Evolutionary conservation across 2,888 invertebrate genomes (phyloP), one percentile per base, ranked within the genome.

Genomic region (Sarcophaga caerulescens): DNA sequence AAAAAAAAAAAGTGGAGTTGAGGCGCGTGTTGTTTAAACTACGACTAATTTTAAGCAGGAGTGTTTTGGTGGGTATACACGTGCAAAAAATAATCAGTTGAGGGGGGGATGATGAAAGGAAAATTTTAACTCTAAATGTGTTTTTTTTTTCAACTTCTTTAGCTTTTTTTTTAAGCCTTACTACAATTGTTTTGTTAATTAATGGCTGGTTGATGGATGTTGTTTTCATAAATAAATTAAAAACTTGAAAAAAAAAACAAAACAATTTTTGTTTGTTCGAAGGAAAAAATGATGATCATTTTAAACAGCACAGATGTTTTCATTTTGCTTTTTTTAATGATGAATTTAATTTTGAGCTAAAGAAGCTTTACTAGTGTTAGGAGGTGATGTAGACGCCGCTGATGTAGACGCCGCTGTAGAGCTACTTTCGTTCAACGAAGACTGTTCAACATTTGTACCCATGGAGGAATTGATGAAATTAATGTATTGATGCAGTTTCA

Each of bases 401-500:
- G 60, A 19, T 4, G 14, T 19, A 6, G 62, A 35, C 62, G 77
- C 19, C 63, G 80, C 10, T 23, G 81, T 12, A 2, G 77, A 45
- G 12, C 74, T 63, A 35, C 63, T 81, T 6, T 87, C 88, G 68
- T 75, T 79, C 79, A 89, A 62, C 59, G 91, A 88, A 12, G 92
- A 92, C 86, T 92, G 92, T 81, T 92, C 92, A 19, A 92, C 88
- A 88, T 91, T 92, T 80, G 91, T 91, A 88, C 92, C 92, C 92
- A 93, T 92, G 74, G 92, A 92, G 77, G 93, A 92, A 84, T 94
- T 94, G 52, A 94, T 93, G 83, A 93, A 93, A 87, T 93, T 93
- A 52, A 94, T 92, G 87, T 94, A 94, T 88, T 93, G 93, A 73
- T 94, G 94, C 81, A 94, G 89, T 84, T 93, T 93, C n/a, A 94